Percentiles rank a stretch among this genome's conserved stretches.
phyloP scores from a whole-genome alignment of 2,113 vertebrate genomes.

The Rhinolophus sinicus region DNA sequence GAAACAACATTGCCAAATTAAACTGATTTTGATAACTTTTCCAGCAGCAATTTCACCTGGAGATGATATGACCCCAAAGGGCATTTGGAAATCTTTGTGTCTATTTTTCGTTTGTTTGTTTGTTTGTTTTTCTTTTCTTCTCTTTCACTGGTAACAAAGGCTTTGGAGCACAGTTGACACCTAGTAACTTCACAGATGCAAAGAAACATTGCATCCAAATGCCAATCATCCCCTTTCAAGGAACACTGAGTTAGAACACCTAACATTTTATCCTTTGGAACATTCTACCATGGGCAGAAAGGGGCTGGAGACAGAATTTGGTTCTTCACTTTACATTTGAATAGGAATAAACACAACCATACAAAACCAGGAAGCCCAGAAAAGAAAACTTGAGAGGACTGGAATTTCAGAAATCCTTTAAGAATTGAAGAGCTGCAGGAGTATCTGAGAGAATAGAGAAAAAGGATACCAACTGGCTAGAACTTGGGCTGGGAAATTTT shows the following conservation, averaged over 20 bases:
- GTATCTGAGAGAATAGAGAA: not conserved
- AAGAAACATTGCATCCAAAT: not conserved
- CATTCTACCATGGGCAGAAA: not conserved
- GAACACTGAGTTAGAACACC: not conserved
- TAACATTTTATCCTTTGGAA: not conserved
- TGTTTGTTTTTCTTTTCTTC: not conserved
- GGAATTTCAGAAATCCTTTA: not conserved
- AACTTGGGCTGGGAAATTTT: accelerated
- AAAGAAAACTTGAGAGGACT: not conserved
- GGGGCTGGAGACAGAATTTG: not conserved
- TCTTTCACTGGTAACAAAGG: not conserved
- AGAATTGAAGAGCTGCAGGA: not conserved
- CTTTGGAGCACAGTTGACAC: not conserved
- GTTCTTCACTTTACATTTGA: not conserved
- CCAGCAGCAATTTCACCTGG: not conserved
- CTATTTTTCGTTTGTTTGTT: not conserved
- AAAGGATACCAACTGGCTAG: not conserved
- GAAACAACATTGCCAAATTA: not conserved
- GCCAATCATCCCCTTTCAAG: not conserved
- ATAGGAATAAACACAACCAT: not conserved
- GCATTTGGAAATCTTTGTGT: not conserved
- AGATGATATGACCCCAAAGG: not conserved
- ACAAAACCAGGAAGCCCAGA: not conserved
- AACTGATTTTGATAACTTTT: not conserved
- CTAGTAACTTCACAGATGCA: not conserved